phyloP scores from a whole-genome alignment of 2,888 invertebrate genomes.

The Rhamphomyia laevipes region DNA sequence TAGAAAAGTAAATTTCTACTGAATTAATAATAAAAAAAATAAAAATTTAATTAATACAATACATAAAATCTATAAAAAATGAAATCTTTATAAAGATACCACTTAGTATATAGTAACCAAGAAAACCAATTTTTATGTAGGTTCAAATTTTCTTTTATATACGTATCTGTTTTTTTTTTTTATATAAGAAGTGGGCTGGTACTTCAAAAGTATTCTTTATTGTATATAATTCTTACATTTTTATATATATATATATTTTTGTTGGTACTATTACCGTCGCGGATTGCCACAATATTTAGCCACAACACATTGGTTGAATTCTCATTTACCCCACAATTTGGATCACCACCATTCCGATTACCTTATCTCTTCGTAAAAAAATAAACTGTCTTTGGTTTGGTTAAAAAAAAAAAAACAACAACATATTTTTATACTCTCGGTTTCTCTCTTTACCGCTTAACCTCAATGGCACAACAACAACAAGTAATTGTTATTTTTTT shows the following conservation, averaged over 20 bases:
- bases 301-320: constrained; percentile 25
- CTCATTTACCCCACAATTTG: constrained; percentile 14
- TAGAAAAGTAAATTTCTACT: no score
- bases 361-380: not conserved
- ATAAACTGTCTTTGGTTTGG: not conserved
- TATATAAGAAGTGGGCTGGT: constrained; percentile 14
- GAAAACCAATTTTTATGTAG: not conserved
- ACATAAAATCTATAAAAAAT: no score
- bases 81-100: no score
- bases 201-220: constrained; percentile 7
- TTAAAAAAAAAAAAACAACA: not conserved
- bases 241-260: not conserved
- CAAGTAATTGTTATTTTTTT: no score
- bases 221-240: not conserved
- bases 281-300: constrained; percentile 24
- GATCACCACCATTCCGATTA: not conserved
- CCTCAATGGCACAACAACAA: no score
- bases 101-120: not conserved
- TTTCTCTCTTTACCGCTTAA: no score
- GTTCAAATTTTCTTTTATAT: not conserved
- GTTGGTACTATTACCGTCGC: constrained; percentile 14
- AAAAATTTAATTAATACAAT: no score
- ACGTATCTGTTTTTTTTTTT: not conserved
- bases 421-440: no score
- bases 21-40: no score